Percentiles rank a stretch among this genome's conserved stretches.
Evolutionary conservation across 2,797 vertebrate species (phyloP).

Genomic region (Diceros bicornis): DNA sequence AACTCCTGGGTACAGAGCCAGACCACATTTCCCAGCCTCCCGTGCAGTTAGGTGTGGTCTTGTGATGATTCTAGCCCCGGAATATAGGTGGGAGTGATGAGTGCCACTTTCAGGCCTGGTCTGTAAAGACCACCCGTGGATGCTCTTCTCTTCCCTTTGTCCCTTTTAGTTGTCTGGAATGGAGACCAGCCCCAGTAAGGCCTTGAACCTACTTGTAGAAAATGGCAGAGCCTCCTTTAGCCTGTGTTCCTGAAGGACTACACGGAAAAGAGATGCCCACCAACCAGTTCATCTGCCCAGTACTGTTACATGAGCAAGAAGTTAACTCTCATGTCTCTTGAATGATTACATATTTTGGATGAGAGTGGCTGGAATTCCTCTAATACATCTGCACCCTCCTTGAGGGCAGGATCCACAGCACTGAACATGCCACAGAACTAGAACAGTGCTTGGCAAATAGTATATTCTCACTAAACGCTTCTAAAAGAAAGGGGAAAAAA

Average conservation of each 20-base stretch:
- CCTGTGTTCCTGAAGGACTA: neutral
- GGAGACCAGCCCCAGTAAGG: neutral
- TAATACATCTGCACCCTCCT: neutral
- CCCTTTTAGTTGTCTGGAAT: neutral
- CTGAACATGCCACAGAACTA: neutral
- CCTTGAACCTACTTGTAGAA: neutral
- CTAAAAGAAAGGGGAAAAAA: neutral
- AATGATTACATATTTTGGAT: slow-evolving; percentile 48
- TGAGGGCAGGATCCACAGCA: slow-evolving; percentile 3
- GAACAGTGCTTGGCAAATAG: slow-evolving; percentile 23
- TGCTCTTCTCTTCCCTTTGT: neutral
- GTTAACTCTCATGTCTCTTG: slow-evolving; percentile 39
- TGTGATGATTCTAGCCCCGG: neutral
- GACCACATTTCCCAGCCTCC: neutral
- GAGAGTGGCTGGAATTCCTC: neutral
- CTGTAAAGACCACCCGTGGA: neutral
- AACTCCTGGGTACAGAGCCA: neutral
- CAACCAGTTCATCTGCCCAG: neutral
- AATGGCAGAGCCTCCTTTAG: neutral
- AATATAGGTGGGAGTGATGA: neutral
- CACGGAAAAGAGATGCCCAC: neutral
- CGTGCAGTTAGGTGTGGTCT: neutral
- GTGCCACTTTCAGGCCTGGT: neutral
- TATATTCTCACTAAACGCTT: slow-evolving; percentile 18
- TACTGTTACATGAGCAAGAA: neutral